Conservation (phyloP, 2,888 invertebrate species). For the Seira ritae region DNA sequence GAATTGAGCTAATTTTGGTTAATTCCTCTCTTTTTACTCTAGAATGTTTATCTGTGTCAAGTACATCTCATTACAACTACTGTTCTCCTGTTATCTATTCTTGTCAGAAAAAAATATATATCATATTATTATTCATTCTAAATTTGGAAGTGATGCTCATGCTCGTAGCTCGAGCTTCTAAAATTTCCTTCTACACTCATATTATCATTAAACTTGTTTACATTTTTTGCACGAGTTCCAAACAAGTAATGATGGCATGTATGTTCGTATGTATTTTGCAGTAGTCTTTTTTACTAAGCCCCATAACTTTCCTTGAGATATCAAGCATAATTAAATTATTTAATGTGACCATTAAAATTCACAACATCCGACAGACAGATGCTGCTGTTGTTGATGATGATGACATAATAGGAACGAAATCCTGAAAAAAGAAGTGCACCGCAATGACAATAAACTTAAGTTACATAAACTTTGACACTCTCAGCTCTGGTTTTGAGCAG, state of each 20-base stretch:
- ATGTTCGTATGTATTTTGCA: not conserved
- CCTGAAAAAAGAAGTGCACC: not conserved
- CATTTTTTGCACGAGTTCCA: slow-evolving; percentile 12
- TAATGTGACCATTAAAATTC: slow-evolving; percentile 15
- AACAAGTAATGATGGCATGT: not conserved
- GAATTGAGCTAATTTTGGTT: not conserved
- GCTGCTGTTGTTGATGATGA: too few relatives aligned
- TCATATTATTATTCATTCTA: not conserved
- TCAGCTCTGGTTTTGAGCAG: slow-evolving; percentile 9
- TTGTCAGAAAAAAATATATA: too few relatives aligned
- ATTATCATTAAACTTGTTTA: slow-evolving; percentile 7
- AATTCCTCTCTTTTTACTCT: not conserved
- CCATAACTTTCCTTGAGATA: slow-evolving; percentile 11
- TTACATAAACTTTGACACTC: not conserved
- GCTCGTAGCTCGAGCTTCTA: not conserved
- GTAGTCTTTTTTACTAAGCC: not conserved
- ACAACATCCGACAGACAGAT: slow-evolving; percentile 24
- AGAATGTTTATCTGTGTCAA: slow-evolving; percentile 28
- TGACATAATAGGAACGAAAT: slow-evolving; percentile 23
- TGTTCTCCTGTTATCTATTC: not conserved
- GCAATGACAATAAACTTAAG: slow-evolving; percentile 5
- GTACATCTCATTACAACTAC: not conserved
- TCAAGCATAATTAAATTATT: slow-evolving; percentile 9
- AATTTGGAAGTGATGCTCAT: slow-evolving; percentile 21
- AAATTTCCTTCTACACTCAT: not conserved